Evolutionary conservation across 2,113 vertebrate genomes (phyloP).

Genomic region (Nicator chloris): DNA sequence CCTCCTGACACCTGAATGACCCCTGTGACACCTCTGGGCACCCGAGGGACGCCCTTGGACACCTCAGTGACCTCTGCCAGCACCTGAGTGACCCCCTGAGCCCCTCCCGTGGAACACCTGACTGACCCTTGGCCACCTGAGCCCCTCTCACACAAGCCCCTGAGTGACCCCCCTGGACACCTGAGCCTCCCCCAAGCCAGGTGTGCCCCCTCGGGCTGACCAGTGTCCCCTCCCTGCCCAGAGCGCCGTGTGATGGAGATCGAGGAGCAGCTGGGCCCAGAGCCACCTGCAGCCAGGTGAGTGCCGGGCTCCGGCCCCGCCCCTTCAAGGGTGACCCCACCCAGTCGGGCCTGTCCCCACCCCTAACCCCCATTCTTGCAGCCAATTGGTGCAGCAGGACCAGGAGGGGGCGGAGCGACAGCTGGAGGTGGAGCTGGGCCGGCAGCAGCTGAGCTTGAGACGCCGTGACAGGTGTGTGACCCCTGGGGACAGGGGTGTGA

Average conservation of each 20-base stretch:
- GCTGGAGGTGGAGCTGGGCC: neutral
- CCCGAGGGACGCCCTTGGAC: neutral
- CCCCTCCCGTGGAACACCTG: neutral
- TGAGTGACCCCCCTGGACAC: neutral
- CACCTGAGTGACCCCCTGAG: neutral
- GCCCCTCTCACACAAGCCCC: neutral
- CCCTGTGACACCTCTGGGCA: neutral
- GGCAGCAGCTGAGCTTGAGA: neutral
- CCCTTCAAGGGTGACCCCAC: neutral
- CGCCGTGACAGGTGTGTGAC: neutral
- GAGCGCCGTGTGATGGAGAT: neutral
- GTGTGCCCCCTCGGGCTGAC: neutral
- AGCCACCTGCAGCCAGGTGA: neutral
- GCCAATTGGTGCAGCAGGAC: neutral
- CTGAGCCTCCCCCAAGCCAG: neutral
- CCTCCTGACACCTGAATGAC: neutral
- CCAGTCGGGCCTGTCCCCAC: rapidly evolving
- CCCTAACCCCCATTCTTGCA: neutral
- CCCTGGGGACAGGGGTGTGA: neutral
- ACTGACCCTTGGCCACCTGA: neutral
- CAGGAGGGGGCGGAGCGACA: neutral
- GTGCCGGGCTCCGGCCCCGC: neutral
- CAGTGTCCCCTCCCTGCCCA: neutral
- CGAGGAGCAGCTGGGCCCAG: neutral
- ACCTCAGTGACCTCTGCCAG: neutral